Base-by-base conservation (phyloP, 2,888 invertebrate species). In the Diabrotica balteata region DNA sequence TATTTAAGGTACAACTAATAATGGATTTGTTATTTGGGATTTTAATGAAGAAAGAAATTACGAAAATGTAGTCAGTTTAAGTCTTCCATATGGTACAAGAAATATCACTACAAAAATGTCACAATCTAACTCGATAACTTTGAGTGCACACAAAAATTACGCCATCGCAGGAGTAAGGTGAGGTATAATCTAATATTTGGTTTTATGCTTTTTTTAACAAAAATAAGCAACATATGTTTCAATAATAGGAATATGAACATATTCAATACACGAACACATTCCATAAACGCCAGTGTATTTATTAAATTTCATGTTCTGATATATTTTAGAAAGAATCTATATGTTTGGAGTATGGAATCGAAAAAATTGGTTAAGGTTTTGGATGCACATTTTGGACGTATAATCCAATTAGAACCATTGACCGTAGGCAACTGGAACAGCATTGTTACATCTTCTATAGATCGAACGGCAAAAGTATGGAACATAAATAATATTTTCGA, bases 401-500 rank as follows among this genome's bases (percentile, higher is more conserved):
- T 98, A 9, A 95, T 98, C 66, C 95, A 96, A 76, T 84, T 98
- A 67, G 93, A 93, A 75, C 91, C 96, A 0, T 85, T 98, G 50
- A 94, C 93, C 0, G 90, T 95, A 11, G 94, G 94, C 0, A 90
- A 92, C 72, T 96, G 96, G 96, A 96, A 96, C 82, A 94, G 94
- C 82, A 91, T 97, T 7, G 95, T 98, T 58, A 98, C 98, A 0
- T 97, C 98, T 0, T 98, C 98, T 0, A 97, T 98, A 59, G 98
- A 99, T 84, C 89, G 98, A 69, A 96, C 97, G 0, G 97, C 98
- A 7, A 98, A 98, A 87, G 96, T 98, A 6, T 98, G 98, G 98
- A 98, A 98, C 82, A 96, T 99, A 66, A 97, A 98, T 83, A 98
- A 98, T 82, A 98, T 98, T 73, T 96, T 97, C 79, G 98, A 98